phyloP scores from a whole-genome alignment of 23 tunicate species.

The Oikopleura dioica region DNA sequence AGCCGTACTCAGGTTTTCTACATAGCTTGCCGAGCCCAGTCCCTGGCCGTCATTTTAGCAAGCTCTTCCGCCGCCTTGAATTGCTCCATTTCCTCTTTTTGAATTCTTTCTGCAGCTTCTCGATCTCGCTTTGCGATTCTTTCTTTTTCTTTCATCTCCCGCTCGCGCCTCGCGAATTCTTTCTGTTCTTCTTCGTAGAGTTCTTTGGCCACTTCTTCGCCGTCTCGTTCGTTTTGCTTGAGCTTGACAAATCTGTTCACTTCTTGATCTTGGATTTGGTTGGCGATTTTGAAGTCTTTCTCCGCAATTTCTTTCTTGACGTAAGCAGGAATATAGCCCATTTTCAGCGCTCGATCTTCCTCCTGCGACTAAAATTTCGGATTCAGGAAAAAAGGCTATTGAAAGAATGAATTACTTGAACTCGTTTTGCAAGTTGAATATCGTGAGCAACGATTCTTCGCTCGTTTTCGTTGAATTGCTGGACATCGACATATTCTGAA shows the following conservation, averaged over 20 bases:
- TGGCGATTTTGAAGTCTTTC: constrained; percentile 14
- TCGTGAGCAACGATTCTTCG: background rate
- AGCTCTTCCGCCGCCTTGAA: background rate
- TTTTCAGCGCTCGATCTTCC: background rate
- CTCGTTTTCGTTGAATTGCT: background rate
- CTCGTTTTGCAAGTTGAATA: background rate
- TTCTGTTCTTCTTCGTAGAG: background rate
- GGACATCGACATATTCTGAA: background rate
- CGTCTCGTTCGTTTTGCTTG: background rate
- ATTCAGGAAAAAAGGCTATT: too few species aligned
- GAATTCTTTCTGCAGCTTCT: background rate
- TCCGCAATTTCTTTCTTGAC: background rate
- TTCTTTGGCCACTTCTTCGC: background rate
- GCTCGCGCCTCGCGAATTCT: background rate
- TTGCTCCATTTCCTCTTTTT: background rate
- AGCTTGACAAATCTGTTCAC: background rate
- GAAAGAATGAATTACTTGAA: too few species aligned
- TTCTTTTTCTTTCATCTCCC: background rate
- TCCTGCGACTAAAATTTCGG: background rate
- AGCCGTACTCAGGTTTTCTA: too few species aligned
- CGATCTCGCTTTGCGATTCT: background rate
- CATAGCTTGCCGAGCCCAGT: too few species aligned
- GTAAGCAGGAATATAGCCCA: background rate
- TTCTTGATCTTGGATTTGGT: background rate
- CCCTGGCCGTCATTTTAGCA: too few species aligned